These are phyloP conservation scores for Poeciliopsis retropinna DNA, from an alignment of 2,113 vertebrate species.

Conservation along the genomic window DNA sequence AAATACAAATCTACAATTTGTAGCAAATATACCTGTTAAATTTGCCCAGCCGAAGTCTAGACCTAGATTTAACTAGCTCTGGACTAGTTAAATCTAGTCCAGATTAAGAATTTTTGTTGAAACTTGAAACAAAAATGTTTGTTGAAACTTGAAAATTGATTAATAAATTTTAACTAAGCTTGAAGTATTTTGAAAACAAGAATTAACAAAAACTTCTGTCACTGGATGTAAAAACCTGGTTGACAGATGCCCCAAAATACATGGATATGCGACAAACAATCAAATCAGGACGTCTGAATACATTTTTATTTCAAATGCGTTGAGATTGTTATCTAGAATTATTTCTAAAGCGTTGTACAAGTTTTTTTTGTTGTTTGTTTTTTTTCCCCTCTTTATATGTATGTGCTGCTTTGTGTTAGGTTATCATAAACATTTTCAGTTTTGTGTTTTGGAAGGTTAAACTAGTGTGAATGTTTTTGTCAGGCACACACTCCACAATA, in stretches of 20 bases:
- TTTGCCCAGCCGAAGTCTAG: neutral
- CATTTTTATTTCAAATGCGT: too few relatives aligned
- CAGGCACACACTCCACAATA: slow-evolving; percentile 21
- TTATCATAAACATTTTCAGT: neutral
- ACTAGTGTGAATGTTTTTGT: slow-evolving; percentile 28
- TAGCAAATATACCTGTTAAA: neutral
- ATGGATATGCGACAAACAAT: neutral
- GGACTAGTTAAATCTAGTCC: too few relatives aligned
- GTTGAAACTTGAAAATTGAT: neutral
- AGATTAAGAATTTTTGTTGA: neutral
- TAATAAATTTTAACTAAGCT: neutral
- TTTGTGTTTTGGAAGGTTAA: neutral
- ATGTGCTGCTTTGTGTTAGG: neutral
- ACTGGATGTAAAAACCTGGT: neutral
- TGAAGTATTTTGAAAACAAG: neutral
- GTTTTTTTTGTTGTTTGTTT: too few relatives aligned
- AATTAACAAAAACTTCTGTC: neutral
- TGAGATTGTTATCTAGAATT: too few relatives aligned
- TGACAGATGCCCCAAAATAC: neutral
- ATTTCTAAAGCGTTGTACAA: too few relatives aligned
- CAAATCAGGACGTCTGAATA: neutral
- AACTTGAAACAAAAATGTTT: neutral
- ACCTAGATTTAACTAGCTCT: too few relatives aligned
- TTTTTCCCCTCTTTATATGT: neutral
- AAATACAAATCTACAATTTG: too few relatives aligned